phyloP scores from a whole-genome alignment of 2,888 invertebrate species.

The Cryptocephalus moraei region DNA sequence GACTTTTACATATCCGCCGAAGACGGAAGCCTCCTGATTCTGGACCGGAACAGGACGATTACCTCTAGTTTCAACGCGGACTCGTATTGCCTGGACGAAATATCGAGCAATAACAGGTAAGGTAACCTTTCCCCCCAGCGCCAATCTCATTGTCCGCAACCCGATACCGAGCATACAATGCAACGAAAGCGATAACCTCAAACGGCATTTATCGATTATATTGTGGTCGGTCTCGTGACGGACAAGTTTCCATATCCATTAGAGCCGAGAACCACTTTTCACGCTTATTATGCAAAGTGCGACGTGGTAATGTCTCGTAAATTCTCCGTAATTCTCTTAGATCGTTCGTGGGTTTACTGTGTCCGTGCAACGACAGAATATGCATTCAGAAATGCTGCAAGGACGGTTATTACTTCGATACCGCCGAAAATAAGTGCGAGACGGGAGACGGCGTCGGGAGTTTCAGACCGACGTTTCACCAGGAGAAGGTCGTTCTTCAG shows the following conservation, averaged over 20 bases:
- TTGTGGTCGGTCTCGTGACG: too few relatives aligned
- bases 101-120: conserved; percentile 2
- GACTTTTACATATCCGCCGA: conserved; percentile 4
- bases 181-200: too few relatives aligned
- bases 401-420: conserved; percentile 9
- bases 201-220: too few relatives aligned
- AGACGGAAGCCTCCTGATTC: conserved; percentile 4
- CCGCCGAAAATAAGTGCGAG: conserved; percentile 3
- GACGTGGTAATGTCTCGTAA: not conserved
- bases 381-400: conserved; percentile 16
- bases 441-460: not conserved
- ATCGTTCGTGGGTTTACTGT: conserved; percentile 6
- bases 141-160: not conserved
- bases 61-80: conserved; percentile 1
- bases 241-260: too few relatives aligned
- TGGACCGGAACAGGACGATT: not conserved
- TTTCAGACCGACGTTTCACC: conserved; percentile 6
- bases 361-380: conserved; percentile 10
- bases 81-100: conserved; percentile 6
- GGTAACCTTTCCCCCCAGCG: too few relatives aligned
- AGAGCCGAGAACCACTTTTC: too few relatives aligned
- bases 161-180: too few relatives aligned
- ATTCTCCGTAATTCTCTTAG: conserved; percentile 3
- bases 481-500: not conserved
- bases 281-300: too few relatives aligned